Evolutionary conservation across 2,888 invertebrate species (phyloP).

Genomic region (Xanthorhoe spadicearia): DNA sequence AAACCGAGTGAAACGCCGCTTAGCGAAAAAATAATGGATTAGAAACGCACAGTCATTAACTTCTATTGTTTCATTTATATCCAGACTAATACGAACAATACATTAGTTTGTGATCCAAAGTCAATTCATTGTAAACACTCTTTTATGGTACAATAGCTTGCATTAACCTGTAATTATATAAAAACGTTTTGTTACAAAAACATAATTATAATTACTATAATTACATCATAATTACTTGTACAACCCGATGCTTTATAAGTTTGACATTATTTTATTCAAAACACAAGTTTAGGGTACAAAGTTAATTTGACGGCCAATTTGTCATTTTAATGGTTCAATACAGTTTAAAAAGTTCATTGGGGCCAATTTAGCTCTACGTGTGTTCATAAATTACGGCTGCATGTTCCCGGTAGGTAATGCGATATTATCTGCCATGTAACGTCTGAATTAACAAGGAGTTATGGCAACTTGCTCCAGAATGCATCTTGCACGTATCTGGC

Average conservation of each 20-base stretch:
- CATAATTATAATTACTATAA: background rate
- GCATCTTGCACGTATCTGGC: conserved; percentile 41
- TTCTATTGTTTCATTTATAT: conserved; percentile 43
- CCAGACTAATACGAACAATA: conserved; percentile 29
- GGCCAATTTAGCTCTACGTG: conserved; percentile 26
- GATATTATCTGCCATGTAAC: conserved; percentile 35
- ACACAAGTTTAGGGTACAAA: conserved; percentile 3
- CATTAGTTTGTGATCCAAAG: conserved; percentile 26
- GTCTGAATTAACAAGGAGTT: conserved; percentile 42
- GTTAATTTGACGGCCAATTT: conserved; percentile 12
- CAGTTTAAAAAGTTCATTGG: conserved; percentile 27
- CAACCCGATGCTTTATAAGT: background rate
- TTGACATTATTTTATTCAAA: background rate
- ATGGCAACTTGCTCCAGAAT: conserved; percentile 37
- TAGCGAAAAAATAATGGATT: conserved; percentile 48
- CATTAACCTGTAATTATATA: conserved; percentile 11
- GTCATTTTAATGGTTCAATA: conserved; percentile 24
- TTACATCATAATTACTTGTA: background rate
- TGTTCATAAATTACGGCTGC: conserved; percentile 30
- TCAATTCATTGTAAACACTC: conserved; percentile 17
- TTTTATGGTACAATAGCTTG: conserved; percentile 9
- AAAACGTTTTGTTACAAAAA: background rate
- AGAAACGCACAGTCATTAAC: conserved; percentile 46
- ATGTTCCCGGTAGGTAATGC: conserved; percentile 29
- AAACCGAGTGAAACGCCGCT: conserved; percentile 56